These are phyloP conservation scores for Drosophila orena DNA, from an alignment of 1,140 invertebrate species.

Conservation along the genomic window DNA sequence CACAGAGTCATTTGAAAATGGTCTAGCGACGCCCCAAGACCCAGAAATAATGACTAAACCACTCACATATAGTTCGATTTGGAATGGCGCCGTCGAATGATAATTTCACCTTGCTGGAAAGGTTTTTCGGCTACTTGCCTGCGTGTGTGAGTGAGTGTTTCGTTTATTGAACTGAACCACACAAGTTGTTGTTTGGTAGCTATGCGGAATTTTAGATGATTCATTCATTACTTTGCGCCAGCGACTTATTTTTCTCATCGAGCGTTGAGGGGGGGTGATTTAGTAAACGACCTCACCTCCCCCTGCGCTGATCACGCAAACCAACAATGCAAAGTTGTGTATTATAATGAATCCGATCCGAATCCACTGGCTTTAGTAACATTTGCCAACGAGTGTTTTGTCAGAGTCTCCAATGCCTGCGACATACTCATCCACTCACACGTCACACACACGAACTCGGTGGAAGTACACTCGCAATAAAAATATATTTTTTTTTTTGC, in stretches of 20 bases:
- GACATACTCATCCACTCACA: conserved; percentile 43
- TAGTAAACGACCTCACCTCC: conserved; percentile 10
- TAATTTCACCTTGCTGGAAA: conserved; percentile 79
- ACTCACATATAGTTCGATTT: conserved; percentile 57
- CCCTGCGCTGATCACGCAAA: conserved; percentile 30
- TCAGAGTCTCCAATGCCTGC: conserved; percentile 36
- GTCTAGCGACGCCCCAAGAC: conserved; percentile 39
- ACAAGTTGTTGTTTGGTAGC: conserved; percentile 49
- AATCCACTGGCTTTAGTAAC: conserved; percentile 46
- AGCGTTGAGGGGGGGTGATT: conserved; percentile 29
- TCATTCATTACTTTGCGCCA: conserved; percentile 53
- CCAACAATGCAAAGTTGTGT: conserved; percentile 50
- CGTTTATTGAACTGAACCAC: conserved; percentile 74
- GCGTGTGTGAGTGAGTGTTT: conserved; percentile 67
- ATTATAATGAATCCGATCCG: conserved; percentile 46
- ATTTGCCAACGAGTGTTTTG: conserved; percentile 39
- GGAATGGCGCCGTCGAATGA: conserved; percentile 44
- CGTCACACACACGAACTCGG: conserved; percentile 10
- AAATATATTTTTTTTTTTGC: conserved; percentile 8
- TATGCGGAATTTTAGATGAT: conserved; percentile 75
- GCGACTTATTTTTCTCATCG: conserved; percentile 56
- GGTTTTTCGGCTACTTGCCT: conserved; percentile 53
- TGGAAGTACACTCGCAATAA: conserved; percentile 25
- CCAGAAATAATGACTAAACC: conserved; percentile 59
- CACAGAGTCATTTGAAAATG: conserved; percentile 8